Evolutionary conservation across 2,888 invertebrate genomes (phyloP).

Genomic region (Nycteola revayana): DNA sequence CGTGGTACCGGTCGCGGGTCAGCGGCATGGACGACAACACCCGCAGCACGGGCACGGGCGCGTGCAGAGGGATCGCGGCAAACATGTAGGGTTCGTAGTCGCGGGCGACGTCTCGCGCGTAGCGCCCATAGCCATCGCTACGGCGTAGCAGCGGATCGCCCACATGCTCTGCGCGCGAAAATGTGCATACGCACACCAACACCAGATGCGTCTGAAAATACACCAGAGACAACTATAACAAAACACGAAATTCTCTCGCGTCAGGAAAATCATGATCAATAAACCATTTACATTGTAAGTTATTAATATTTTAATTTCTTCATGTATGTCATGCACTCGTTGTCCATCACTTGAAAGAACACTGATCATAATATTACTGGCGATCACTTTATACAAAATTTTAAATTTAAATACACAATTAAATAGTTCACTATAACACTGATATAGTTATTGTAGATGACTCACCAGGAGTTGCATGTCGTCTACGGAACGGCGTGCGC

Average conservation of each 20-base stretch:
- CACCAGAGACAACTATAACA: conserved; percentile 1
- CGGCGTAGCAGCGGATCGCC: conserved; percentile 36
- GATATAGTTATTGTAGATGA: too few relatives aligned
- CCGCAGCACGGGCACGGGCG: conserved; percentile 57
- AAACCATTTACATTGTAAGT: too few relatives aligned
- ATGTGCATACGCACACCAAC: conserved; percentile 36
- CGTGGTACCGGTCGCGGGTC: conserved; percentile 23
- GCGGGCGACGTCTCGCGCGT: conserved; percentile 43
- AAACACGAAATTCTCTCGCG: too few relatives aligned
- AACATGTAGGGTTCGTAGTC: conserved; percentile 55
- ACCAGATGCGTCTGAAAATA: conserved; percentile 44
- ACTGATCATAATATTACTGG: too few relatives aligned
- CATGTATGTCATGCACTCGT: too few relatives aligned
- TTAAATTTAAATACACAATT: too few relatives aligned
- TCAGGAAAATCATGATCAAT: too few relatives aligned
- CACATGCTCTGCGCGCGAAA: conserved; percentile 36
- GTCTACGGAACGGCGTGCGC: conserved; percentile 18
- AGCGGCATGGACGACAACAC: conserved; percentile 46
- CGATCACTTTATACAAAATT: too few relatives aligned
- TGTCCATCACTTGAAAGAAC: too few relatives aligned
- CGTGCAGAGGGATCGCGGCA: conserved; percentile 62
- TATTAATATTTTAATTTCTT: too few relatives aligned
- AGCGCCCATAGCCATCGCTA: conserved; percentile 39
- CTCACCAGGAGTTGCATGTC: conserved; percentile 34
- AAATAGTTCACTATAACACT: too few relatives aligned